Percentiles rank a stretch among this genome's conserved stretches.
phyloP scores from a whole-genome alignment of 2,888 invertebrate genomes.

The Dendrolimus pini region DNA sequence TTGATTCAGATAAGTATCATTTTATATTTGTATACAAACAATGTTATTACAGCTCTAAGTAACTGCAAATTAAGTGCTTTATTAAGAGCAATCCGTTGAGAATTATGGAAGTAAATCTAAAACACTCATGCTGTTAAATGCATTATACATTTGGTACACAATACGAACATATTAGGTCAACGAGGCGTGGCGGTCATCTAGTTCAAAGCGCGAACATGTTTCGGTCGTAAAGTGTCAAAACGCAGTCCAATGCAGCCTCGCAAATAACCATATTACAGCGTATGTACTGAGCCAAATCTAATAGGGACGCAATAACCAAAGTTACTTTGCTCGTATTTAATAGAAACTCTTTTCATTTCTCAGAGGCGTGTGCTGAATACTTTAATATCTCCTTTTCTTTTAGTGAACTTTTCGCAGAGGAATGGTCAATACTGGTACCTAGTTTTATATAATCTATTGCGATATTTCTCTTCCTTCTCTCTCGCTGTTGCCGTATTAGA shows the following conservation, averaged over 20 bases:
- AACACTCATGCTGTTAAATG: constrained; percentile 5
- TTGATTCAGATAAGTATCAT: too few relatives aligned
- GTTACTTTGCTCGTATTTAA: neutral
- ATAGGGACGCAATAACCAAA: neutral
- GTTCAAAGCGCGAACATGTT: constrained; percentile 17
- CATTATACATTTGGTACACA: constrained; percentile 14
- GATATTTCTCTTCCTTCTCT: too few relatives aligned
- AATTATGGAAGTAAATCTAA: too few relatives aligned
- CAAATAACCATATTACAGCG: neutral
- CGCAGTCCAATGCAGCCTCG: constrained; percentile 9
- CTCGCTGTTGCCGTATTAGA: too few relatives aligned
- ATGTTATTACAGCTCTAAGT: too few relatives aligned
- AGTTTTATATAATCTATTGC: too few relatives aligned
- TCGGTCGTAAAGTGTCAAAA: constrained; percentile 13
- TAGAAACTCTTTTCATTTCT: neutral
- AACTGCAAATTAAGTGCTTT: too few relatives aligned
- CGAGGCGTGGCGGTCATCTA: constrained; percentile 18
- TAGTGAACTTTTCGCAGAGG: too few relatives aligned
- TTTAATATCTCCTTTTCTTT: too few relatives aligned
- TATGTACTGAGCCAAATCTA: neutral
- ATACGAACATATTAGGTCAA: constrained; percentile 16
- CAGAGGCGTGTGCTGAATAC: neutral
- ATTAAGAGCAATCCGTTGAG: too few relatives aligned
- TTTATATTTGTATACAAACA: too few relatives aligned
- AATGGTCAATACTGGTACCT: too few relatives aligned